phyloP scores from a whole-genome alignment of 2,113 vertebrate species.

The Gallinago media region DNA sequence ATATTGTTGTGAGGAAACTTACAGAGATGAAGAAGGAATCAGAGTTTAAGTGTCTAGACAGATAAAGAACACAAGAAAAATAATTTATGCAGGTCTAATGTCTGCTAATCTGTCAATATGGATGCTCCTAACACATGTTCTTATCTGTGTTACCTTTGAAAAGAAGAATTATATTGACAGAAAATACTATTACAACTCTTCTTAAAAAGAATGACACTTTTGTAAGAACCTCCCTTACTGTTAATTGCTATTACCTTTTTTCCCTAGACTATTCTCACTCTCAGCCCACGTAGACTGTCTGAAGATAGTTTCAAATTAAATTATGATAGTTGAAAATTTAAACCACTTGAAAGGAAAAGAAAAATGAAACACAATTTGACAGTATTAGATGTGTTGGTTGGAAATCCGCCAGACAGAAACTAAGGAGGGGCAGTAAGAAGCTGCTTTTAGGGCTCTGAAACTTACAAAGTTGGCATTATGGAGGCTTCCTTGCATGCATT shows the following conservation, averaged over 20 bases:
- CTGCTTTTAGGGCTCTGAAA: not conserved
- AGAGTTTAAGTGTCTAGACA: not conserved
- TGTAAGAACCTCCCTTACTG: not conserved
- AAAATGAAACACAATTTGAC: not conserved
- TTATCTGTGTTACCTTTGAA: not conserved
- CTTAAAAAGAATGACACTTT: constrained; percentile 11
- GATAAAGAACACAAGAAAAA: not conserved
- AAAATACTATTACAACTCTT: constrained; percentile 47
- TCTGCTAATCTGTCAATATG: constrained; percentile 19
- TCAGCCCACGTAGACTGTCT: not conserved
- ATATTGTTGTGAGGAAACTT: not conserved
- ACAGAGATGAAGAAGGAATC: not conserved
- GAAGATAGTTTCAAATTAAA: constrained; percentile 71
- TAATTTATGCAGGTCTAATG: not conserved
- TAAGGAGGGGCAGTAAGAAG: not conserved
- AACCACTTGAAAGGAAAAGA: not conserved
- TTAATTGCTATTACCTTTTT: constrained; percentile 39
- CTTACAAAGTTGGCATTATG: not conserved
- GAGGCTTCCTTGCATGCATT: not conserved
- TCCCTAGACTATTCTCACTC: constrained; percentile 29
- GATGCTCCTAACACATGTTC: not conserved
- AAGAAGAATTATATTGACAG: constrained; percentile 50
- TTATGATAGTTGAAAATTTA: constrained; percentile 16
- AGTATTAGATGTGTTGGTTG: not conserved
- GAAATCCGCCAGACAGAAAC: not conserved